Conservation (phyloP, 37 sponge, comb jelly and placozoan genomes). For the Ephydatia muelleri region DNA sequence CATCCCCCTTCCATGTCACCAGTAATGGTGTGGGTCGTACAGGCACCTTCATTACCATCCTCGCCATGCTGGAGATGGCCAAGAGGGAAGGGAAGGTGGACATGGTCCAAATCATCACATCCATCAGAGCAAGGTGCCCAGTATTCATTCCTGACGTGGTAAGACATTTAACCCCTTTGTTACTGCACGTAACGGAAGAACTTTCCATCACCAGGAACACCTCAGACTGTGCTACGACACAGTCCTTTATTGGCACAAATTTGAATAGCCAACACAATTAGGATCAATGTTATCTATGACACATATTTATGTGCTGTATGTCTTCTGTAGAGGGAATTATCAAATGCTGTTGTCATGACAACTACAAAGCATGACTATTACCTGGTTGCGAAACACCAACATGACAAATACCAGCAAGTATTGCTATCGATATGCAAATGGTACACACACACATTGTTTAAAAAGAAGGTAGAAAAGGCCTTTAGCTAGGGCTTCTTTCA, state of each 20-base stretch:
- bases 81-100: not conserved
- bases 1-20: too few relatives aligned
- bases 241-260: not conserved
- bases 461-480: too few relatives aligned
- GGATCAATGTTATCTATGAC: not conserved
- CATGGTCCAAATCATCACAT: not conserved
- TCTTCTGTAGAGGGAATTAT: not conserved
- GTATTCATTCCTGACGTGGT: not conserved
- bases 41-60: slow-evolving; percentile 17
- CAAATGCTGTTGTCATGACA: not conserved
- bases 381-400: too few relatives aligned
- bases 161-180: not conserved
- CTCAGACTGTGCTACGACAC: not conserved
- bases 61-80: slow-evolving; percentile 4
- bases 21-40: slow-evolving; percentile 45
- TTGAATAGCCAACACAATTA: not conserved
- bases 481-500: too few relatives aligned
- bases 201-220: not conserved
- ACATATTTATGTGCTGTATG: not conserved
- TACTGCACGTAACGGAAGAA: not conserved
- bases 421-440: too few relatives aligned
- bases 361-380: not conserved
- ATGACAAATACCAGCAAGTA: too few relatives aligned
- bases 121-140: not conserved
- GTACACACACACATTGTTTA: too few relatives aligned